Percentiles rank a stretch among this genome's conserved stretches.
These are phyloP conservation scores for Stenodera caucasica DNA, from an alignment of 2,888 invertebrate species.

Conservation along the genomic window DNA sequence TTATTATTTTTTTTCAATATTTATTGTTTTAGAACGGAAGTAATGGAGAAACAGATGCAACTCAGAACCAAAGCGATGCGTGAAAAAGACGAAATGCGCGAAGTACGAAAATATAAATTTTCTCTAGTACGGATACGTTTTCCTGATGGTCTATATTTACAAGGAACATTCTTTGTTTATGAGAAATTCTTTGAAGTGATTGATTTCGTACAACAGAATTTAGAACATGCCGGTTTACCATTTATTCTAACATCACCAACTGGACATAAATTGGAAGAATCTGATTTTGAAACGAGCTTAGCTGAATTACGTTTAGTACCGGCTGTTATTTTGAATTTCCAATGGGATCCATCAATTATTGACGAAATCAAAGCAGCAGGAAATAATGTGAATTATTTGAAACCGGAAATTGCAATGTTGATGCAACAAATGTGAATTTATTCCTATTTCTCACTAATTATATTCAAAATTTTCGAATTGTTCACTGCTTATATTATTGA, in stretches of 20 bases:
- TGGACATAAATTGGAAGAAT: constrained; percentile 67
- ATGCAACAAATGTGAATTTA: constrained; percentile 60
- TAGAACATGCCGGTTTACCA: constrained; percentile 68
- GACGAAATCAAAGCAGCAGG: constrained; percentile 60
- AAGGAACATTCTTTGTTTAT: constrained; percentile 86
- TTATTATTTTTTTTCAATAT: constrained; percentile 9
- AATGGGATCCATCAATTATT: constrained; percentile 62
- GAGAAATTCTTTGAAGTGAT: constrained; percentile 75
- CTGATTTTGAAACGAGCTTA: constrained; percentile 72
- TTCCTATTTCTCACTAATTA: not conserved
- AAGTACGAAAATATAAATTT: constrained; percentile 81
- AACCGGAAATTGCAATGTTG: constrained; percentile 75
- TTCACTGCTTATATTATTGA: constrained; percentile 1
- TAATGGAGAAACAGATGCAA: constrained; percentile 78
- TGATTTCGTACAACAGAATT: constrained; percentile 77
- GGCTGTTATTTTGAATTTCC: constrained; percentile 77
- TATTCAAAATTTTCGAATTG: not conserved
- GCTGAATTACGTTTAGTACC: constrained; percentile 81
- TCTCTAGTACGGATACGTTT: constrained; percentile 84
- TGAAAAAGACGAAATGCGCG: constrained; percentile 82
- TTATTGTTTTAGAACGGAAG: constrained; percentile 63
- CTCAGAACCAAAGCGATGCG: constrained; percentile 94
- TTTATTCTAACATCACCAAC: constrained; percentile 71
- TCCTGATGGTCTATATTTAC: constrained; percentile 82
- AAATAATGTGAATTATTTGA: constrained; percentile 66